Evolutionary conservation across 2,113 vertebrate species (phyloP).

Genomic region (Hemicordylus capensis): DNA sequence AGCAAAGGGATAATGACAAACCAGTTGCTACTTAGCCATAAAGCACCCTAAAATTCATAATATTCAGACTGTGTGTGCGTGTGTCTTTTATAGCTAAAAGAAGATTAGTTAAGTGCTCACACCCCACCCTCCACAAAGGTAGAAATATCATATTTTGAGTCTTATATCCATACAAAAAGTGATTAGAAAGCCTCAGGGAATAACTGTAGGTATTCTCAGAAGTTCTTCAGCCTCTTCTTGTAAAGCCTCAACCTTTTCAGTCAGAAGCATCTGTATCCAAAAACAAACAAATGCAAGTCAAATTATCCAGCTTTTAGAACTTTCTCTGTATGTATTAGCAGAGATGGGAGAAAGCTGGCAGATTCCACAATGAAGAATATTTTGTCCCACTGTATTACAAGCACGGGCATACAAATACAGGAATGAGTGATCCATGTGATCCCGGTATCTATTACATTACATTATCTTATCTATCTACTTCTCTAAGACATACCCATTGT

Average conservation of each 20-base stretch:
- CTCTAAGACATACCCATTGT: no score
- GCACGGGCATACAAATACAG: not conserved
- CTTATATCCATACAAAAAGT: not conserved
- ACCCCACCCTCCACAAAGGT: no score
- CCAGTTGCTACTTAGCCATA: not conserved
- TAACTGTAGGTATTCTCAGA: slow-evolving; percentile 80
- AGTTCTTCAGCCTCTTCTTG: slow-evolving; percentile 92
- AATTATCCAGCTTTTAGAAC: not conserved
- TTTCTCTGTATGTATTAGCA: not conserved
- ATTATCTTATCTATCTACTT: no score
- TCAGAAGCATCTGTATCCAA: slow-evolving; percentile 87
- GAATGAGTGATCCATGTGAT: not conserved
- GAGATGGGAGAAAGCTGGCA: not conserved
- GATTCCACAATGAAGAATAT: not conserved
- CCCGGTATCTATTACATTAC: no score
- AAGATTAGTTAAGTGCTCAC: slow-evolving; percentile 49
- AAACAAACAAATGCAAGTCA: not conserved
- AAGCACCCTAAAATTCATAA: not conserved
- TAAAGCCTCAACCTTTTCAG: slow-evolving; percentile 92
- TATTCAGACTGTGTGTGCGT: not conserved
- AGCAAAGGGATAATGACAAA: not conserved
- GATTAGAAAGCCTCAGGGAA: slow-evolving; percentile 63
- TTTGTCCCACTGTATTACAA: not conserved
- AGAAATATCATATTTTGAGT: not conserved
- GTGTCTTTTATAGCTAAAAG: slow-evolving; percentile 50